A percentile compares a stretch with the other conserved stretches of the same genome.
Conservation (phyloP, 2,888 invertebrate genomes). For the Folsomia candida region DNA sequence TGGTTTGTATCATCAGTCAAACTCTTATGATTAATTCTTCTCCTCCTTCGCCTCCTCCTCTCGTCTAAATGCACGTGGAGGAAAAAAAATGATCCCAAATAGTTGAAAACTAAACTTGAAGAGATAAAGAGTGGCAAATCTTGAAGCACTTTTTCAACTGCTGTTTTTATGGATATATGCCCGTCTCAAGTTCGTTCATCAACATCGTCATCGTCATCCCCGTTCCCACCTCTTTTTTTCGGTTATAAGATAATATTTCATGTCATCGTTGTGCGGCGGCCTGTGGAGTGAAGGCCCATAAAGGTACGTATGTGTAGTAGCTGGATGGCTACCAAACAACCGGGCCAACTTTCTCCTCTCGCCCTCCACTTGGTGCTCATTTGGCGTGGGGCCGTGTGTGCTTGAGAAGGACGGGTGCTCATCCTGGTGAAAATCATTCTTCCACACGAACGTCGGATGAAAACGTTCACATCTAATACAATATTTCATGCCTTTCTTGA, state of each 20-base stretch:
- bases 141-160: background rate
- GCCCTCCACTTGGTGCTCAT: background rate
- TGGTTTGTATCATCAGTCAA: background rate
- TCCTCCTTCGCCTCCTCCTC: too few species aligned
- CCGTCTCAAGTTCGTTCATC: background rate
- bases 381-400: too few species aligned
- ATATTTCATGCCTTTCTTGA: conserved; percentile 9
- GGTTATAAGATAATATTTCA: background rate
- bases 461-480: background rate
- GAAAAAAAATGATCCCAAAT: background rate
- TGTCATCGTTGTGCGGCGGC: background rate
- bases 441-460: conserved; percentile 9
- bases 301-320: background rate
- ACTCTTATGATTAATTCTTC: too few species aligned
- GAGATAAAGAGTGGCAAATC: background rate
- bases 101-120: background rate
- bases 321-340: too few species aligned
- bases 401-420: background rate
- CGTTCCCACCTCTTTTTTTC: background rate
- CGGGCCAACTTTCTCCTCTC: conserved; percentile 3
- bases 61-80: too few species aligned
- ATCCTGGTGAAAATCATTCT: conserved; percentile 10
- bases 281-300: background rate
- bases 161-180: background rate
- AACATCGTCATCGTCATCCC: too few species aligned